Evolutionary conservation across 2,797 vertebrate genomes (phyloP).

Genomic region (Phylloscopus collybita): DNA sequence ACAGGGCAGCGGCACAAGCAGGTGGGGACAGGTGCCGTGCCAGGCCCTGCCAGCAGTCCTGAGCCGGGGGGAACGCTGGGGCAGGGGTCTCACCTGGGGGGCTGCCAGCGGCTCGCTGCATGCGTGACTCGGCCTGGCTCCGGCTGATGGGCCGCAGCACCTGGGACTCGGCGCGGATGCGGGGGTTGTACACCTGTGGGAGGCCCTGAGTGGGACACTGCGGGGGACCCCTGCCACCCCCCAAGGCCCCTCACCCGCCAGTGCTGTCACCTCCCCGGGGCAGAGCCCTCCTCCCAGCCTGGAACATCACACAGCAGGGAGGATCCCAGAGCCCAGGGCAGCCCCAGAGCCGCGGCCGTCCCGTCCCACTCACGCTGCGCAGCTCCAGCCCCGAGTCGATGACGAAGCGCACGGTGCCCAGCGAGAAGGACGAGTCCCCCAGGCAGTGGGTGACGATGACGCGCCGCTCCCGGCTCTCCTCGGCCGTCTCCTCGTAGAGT

Average conservation of each 20-base stretch:
- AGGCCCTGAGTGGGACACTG: fast-evolving
- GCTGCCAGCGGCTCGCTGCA: constrained; percentile 80
- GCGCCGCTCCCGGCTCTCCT: constrained; percentile 63
- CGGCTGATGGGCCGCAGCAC: constrained; percentile 87
- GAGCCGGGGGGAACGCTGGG: fast-evolving
- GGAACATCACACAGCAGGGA: background rate
- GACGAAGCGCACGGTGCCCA: constrained; percentile 83
- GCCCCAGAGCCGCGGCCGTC: background rate
- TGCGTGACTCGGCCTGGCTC: constrained; percentile 87
- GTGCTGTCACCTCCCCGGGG: fast-evolving
- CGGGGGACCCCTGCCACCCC: fast-evolving
- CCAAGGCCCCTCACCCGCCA: background rate
- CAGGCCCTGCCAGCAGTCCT: background rate
- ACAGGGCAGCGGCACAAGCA: background rate
- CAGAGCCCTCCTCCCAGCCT: background rate
- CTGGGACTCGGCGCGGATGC: constrained; percentile 91
- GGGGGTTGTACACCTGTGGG: constrained; percentile 89
- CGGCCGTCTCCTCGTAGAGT: constrained; percentile 82
- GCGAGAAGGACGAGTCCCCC: constrained; percentile 89
- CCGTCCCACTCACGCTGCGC: constrained; percentile 81
- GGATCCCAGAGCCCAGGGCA: background rate
- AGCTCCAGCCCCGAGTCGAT: constrained; percentile 90
- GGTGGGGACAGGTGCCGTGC: background rate
- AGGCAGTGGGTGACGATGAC: constrained; percentile 85
- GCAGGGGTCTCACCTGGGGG: constrained; percentile 78